These are phyloP conservation scores for Pionites leucogaster DNA, from an alignment of 2,113 vertebrate species.

Conservation along the genomic window DNA sequence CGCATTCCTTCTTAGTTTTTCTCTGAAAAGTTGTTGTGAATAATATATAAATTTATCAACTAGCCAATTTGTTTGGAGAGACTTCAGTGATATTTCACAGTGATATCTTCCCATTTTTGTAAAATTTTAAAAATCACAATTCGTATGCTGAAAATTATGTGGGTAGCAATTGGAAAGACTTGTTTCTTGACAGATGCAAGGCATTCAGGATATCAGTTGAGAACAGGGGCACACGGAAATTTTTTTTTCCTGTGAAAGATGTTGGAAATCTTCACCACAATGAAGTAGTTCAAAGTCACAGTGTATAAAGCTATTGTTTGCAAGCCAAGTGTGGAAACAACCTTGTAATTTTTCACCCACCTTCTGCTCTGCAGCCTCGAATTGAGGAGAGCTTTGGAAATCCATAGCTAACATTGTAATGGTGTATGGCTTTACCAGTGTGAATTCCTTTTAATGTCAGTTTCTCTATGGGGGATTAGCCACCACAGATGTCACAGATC, in stretches of 20 bases:
- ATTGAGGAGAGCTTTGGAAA: conserved; percentile 67
- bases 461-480: conserved; percentile 74
- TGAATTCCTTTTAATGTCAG: conserved; percentile 76
- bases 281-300: background rate
- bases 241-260: background rate
- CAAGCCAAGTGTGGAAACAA: conserved; percentile 24
- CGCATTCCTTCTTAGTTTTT: background rate
- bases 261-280: background rate
- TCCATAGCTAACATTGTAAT: conserved; percentile 63
- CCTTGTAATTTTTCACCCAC: conserved; percentile 9
- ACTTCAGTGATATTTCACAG: background rate
- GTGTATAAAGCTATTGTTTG: conserved; percentile 23
- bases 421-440: conserved; percentile 72
- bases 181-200: background rate
- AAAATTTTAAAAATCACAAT: background rate
- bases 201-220: background rate
- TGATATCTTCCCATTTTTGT: background rate
- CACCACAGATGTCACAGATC: conserved; percentile 79
- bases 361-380: background rate
- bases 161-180: background rate
- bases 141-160: background rate
- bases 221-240: background rate
- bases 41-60: background rate
- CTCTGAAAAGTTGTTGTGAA: background rate
- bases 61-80: background rate